Percentiles rank a stretch among this genome's conserved stretches.
phyloP scores from a whole-genome alignment of 2,113 vertebrate genomes.

The Carassius auratus region DNA sequence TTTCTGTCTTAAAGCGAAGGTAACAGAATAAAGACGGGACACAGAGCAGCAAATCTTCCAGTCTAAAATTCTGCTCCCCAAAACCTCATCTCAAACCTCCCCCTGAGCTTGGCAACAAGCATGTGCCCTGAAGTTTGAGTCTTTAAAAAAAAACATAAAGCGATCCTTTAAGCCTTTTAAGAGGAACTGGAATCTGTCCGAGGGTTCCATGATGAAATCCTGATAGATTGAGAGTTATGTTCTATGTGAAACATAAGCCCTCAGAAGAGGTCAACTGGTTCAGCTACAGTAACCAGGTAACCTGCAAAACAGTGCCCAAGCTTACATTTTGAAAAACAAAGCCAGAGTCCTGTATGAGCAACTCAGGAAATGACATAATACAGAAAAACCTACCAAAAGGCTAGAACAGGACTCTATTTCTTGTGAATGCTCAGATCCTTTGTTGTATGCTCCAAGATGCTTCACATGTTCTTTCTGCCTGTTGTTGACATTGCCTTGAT shows the following conservation, averaged over 20 bases:
- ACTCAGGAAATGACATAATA: constrained; percentile 25
- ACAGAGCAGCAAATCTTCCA: background rate
- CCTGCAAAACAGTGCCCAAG: constrained; percentile 51
- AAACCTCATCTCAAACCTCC: constrained; percentile 13
- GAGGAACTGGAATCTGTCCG: constrained; percentile 14
- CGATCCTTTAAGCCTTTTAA: constrained; percentile 38
- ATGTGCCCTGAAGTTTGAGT: constrained; percentile 15
- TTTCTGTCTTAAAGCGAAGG: background rate
- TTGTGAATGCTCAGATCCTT: background rate
- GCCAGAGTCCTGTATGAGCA: constrained; percentile 6
- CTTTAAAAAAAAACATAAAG: constrained; percentile 33
- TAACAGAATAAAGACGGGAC: background rate
- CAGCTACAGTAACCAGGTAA: constrained; percentile 68
- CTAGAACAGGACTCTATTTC: background rate
- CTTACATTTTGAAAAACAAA: background rate
- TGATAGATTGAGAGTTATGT: constrained; percentile 49
- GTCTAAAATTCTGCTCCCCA: background rate
- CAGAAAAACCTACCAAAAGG: background rate
- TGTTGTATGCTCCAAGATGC: background rate
- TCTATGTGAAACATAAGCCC: constrained; percentile 60
- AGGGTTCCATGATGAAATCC: constrained; percentile 20
- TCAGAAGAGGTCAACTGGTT: constrained; percentile 42
- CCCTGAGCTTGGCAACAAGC: constrained; percentile 20
- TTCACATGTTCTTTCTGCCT: background rate
- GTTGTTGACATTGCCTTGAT: constrained; percentile 1